These are phyloP conservation scores for Paratilapia polleni DNA, from an alignment of 2,113 vertebrate genomes.

Conservation along the genomic window DNA sequence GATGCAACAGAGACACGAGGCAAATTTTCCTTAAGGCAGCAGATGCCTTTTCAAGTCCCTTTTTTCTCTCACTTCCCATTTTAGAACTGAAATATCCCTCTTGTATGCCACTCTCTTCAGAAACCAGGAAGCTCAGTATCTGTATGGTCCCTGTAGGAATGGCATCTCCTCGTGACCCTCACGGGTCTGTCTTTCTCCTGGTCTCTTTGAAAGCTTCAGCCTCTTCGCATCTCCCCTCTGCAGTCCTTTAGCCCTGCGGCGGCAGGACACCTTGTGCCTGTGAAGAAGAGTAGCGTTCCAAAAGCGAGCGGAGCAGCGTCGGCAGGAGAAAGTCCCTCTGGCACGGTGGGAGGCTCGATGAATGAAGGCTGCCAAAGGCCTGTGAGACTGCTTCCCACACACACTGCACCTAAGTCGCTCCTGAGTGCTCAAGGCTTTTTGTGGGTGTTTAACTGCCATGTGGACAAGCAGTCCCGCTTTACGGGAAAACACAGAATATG, in stretches of 20 bases:
- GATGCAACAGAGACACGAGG: constrained; percentile 67
- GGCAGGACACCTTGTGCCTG: constrained; percentile 81
- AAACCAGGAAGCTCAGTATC: constrained; percentile 72
- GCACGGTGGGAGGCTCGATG: constrained; percentile 83
- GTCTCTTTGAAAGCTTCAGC: constrained; percentile 73
- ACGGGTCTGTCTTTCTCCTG: constrained; percentile 64
- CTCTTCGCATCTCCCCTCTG: constrained; percentile 65
- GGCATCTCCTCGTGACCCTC: constrained; percentile 73
- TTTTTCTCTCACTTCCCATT: constrained; percentile 48
- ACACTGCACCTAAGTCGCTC: constrained; percentile 89
- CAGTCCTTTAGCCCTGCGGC: constrained; percentile 74
- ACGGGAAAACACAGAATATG: constrained; percentile 79
- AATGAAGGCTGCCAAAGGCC: constrained; percentile 86
- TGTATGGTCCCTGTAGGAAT: constrained; percentile 74
- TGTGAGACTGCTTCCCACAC: constrained; percentile 91
- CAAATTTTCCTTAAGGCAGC: constrained; percentile 55
- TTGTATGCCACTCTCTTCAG: constrained; percentile 39
- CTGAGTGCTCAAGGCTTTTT: constrained; percentile 74
- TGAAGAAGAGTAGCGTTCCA: constrained; percentile 82
- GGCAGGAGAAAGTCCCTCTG: constrained; percentile 82
- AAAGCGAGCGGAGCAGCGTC: constrained; percentile 78
- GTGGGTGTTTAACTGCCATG: constrained; percentile 81
- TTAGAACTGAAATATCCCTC: constrained; percentile 55
- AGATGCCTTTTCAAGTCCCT: constrained; percentile 60
- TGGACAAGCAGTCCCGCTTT: constrained; percentile 82